Evolutionary conservation across 2,888 invertebrate species (phyloP).

Genomic region (Lasioglossum villosulum): DNA sequence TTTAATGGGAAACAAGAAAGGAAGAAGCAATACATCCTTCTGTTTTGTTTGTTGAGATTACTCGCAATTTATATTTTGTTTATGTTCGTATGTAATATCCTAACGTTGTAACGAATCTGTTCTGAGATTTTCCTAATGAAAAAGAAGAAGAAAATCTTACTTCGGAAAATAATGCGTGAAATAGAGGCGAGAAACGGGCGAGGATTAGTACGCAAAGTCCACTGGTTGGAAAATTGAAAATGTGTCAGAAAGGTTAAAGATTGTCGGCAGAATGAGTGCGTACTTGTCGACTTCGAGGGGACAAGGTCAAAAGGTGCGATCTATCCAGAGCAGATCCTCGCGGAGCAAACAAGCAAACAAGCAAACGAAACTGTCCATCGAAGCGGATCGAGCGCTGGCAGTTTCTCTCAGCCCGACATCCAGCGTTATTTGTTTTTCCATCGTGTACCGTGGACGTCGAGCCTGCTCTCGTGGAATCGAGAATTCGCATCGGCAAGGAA

Average conservation of each 20-base stretch:
- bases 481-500: background rate
- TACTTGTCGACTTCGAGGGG: background rate
- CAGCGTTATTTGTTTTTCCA: background rate
- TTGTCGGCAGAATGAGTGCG: background rate
- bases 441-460: background rate
- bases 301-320: background rate
- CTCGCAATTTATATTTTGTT: too few relatives aligned
- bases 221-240: background rate
- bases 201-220: background rate
- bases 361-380: constrained; percentile 2
- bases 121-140: too few relatives aligned
- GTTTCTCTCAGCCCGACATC: background rate
- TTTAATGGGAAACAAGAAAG: too few relatives aligned
- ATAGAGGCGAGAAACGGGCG: too few relatives aligned
- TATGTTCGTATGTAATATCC: too few relatives aligned
- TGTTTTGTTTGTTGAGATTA: too few relatives aligned
- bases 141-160: too few relatives aligned
- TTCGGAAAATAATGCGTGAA: too few relatives aligned
- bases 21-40: too few relatives aligned
- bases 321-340: background rate
- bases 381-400: background rate
- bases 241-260: background rate
- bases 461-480: background rate
- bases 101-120: too few relatives aligned
- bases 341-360: constrained; percentile 44